Evolutionary conservation across 2,113 vertebrate genomes (phyloP), one percentile per base, ranked within the genome.

Genomic region (Terrapene triunguis): DNA sequence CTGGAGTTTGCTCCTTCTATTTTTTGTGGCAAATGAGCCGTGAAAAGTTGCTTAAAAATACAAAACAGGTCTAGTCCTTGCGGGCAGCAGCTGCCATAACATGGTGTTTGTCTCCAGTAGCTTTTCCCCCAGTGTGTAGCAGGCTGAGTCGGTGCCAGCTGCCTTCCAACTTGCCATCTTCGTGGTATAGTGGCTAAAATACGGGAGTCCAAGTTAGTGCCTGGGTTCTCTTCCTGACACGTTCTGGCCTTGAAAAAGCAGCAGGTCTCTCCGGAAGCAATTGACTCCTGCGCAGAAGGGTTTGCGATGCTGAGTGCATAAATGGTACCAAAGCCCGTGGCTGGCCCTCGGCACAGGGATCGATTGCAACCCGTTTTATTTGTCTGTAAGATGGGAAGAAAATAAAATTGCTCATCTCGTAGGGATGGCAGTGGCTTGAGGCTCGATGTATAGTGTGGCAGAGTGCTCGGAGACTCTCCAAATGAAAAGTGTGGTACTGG

Each of bases 171-270:
- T 32, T 0, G 13, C 10, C 1, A 32, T 0, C 80, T 82, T 27
- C 24, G 13, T 24, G 42, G 13, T 11, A 42, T 32, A 4, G 42
- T 2, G 3, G 2, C 25, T 2, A 1, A 69, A 44, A 3, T 0
- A 1, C 10, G 21, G 79, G 16, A 55, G 55, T 42, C 72, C 50
- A 21, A 53, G 82, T 50, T 0, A 3, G 0, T n/a, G 19, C 24
- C 62, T 14, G 48, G 35, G 3, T 27, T 29, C 1, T 59, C n/a
- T 42, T 27, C 83, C 50, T 35, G 4, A 5, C 16, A 17, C 5
- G 0, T 53, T 25, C 65, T 27, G 51, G 3, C 35, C 62, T 44
- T 8, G 8, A 13, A 25, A 38, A 48, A 1, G 10, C 0, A 4
- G 4, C 55, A 1, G 25, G 8, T 53, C 3, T 22, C 80, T 51